Evolutionary conservation across 1,140 invertebrate species (phyloP).

Genomic region (Ephestia elutella): DNA sequence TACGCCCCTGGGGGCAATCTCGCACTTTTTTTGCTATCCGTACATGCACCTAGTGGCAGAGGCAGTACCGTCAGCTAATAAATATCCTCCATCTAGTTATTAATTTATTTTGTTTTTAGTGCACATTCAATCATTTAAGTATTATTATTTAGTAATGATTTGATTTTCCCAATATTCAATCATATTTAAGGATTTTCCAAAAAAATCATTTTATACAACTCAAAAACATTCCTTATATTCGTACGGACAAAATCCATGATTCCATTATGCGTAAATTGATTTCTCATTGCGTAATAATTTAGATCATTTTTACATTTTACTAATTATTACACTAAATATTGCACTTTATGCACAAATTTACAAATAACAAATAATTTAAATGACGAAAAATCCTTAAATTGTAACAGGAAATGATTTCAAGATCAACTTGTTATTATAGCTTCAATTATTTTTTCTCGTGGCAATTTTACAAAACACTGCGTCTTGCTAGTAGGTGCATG

Average conservation of each 20-base stretch:
- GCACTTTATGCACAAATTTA: neutral
- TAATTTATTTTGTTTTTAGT: too few species aligned
- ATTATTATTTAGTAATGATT: too few species aligned
- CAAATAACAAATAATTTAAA: neutral
- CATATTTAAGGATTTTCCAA: too few species aligned
- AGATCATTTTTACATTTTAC: neutral
- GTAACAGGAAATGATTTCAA: too few species aligned
- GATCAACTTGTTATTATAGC: too few species aligned
- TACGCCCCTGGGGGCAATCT: slow-evolving; percentile 26
- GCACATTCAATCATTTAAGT: too few species aligned
- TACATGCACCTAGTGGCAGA: slow-evolving; percentile 10
- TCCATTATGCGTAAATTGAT: neutral
- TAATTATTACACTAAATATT: neutral
- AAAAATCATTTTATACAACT: too few species aligned
- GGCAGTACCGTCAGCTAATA: neutral
- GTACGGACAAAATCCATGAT: too few species aligned
- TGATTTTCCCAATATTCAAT: too few species aligned
- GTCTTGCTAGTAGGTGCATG: slow-evolving; percentile 2
- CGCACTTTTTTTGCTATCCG: slow-evolving; percentile 12
- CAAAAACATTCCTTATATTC: too few species aligned
- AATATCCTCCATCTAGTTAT: neutral
- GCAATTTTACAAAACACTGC: neutral
- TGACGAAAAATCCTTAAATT: neutral
- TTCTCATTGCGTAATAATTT: neutral
- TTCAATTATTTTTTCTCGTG: too few species aligned